Conservation (phyloP, 2,113 vertebrate genomes). For the Scolopax mira region DNA sequence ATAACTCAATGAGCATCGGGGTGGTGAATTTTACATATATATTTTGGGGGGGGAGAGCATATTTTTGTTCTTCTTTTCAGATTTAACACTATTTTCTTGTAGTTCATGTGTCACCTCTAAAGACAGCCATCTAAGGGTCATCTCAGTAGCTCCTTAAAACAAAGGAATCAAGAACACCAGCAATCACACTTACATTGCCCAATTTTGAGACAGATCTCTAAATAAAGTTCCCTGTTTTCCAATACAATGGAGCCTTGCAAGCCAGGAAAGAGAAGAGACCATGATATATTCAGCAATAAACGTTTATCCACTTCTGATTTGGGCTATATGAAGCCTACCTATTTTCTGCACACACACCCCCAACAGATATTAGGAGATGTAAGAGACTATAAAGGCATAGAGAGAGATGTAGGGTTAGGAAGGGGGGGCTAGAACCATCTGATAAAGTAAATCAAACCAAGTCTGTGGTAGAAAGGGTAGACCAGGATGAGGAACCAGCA, state of each 20-base stretch:
- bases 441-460: not conserved
- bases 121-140: not conserved
- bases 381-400: not conserved
- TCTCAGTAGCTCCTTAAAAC: not conserved
- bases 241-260: not conserved
- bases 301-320: not conserved
- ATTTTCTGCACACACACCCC: not conserved
- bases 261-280: not conserved
- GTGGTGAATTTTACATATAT: not conserved
- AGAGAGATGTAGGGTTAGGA: not conserved
- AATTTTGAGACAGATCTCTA: not conserved
- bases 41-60: rapidly evolving
- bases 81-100: not conserved
- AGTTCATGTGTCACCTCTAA: not conserved
- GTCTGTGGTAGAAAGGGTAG: not conserved
- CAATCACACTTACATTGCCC: not conserved
- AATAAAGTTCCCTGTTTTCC: not conserved
- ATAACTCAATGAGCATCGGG: not conserved
- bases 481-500: not conserved
- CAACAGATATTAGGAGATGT: not conserved
- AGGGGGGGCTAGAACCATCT: not conserved
- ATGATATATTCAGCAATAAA: not conserved
- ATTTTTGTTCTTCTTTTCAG: not conserved
- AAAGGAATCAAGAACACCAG: not conserved
- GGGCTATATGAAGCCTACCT: not conserved